Evolutionary conservation across 2,797 vertebrate species (phyloP).

Genomic region (Pseudochirops corinnae): DNA sequence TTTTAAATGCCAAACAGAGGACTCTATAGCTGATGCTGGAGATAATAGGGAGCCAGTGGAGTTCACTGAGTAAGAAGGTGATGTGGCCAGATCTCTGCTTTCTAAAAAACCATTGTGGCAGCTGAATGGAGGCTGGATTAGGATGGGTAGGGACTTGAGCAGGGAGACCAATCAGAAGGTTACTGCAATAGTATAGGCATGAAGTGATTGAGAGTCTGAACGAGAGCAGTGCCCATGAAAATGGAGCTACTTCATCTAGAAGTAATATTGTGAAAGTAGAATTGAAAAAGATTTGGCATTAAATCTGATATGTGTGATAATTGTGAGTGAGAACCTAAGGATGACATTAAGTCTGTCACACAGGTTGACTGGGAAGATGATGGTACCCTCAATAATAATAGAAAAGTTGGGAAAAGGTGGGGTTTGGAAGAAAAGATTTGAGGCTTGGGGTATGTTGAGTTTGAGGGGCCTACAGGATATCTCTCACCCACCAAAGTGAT

Average conservation of each 20-base stretch:
- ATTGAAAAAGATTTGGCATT: not conserved
- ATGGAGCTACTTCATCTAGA: not conserved
- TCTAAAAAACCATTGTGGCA: not conserved
- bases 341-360: not conserved
- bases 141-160: not conserved
- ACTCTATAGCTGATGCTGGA: not conserved
- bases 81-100: too few relatives aligned
- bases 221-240: not conserved
- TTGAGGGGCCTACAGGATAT: not conserved
- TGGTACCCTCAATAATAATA: not conserved
- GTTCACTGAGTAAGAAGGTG: not conserved
- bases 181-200: not conserved
- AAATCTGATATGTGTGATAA: not conserved
- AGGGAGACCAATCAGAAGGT: not conserved
- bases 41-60: not conserved
- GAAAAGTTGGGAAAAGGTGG: not conserved
- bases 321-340: not conserved
- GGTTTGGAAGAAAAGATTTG: not conserved
- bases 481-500: not conserved
- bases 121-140: not conserved
- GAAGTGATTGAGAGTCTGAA: not conserved
- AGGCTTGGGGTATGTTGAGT: not conserved
- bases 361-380: not conserved
- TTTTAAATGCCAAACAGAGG: not conserved
- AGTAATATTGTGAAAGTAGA: not conserved